Base-by-base conservation (phyloP, 1,140 invertebrate genomes). In the Apocrypta bakeri region DNA sequence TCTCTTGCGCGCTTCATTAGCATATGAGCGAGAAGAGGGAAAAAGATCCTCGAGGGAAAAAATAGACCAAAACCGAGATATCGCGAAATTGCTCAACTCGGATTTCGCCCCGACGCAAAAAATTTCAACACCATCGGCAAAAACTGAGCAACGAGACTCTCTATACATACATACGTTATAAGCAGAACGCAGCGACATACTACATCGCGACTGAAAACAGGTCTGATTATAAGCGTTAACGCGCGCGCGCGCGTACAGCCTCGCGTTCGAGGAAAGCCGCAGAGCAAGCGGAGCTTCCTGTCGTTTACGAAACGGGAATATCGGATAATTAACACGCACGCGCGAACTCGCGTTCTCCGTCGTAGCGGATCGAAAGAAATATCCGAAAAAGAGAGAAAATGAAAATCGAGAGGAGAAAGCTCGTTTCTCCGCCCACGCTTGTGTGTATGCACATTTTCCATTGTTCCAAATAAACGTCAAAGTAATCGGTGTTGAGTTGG, bases 251-350 rank as follows among this genome's bases (percentile, higher is more conserved):
- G 48, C 17, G 21, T 48, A 42, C 14, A 48, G 14, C 12, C 42
- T 17, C 17, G 17, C 4, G 21, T 66, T 74, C 56, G 66, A 80
- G 71, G 48, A 79, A 79, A 80, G 61, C 33, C 29, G 24, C 6
- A 9, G 11, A 3, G 24, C 63, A 11, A 79, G 64, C 29, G 25
- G 29, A 73, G 69, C 69, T 80, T 80, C 78, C 69, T 80, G 78
- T 29, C 78, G 78, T 80, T 80, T 72, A 80, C 69, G 68, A 80
- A 80, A 73, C 78, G 78, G 68, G 69, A 80, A 80, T 37, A 37
- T 9, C 3, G 9, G 78, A 80, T 80, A 80, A 80, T 80, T 80
- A 80, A 80, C 48, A 63, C 69, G 40, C 68, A 25, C 68, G 11
- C 37, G 76, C n/a, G 74, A n/a, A 29, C 61, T 3, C 14, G 33